Base-by-base conservation (phyloP, 2,797 vertebrate genomes). In the Mycteria americana region DNA sequence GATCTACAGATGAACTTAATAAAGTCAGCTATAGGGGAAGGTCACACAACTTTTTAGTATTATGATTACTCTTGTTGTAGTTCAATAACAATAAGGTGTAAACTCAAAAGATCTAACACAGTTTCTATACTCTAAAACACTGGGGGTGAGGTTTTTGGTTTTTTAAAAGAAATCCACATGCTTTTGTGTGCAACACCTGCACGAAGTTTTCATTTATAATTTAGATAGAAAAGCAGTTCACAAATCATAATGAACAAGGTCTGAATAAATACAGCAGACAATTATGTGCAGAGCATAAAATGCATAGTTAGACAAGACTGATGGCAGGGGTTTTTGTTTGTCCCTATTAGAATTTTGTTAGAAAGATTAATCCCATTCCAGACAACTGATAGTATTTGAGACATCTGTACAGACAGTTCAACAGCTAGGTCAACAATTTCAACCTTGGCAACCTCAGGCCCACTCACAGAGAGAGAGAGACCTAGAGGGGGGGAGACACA, bases 51-150 rank as follows among this genome's bases (percentile, higher is more conserved):
- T 13, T 41, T 30, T 70, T n/a, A 88, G 45, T 33, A 16, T 4
- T 18, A 22, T 1, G 17, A 18, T 43, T 28, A 39, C 45, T 53
- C 67, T 18, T n/a, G 50, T 43, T 91, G 78, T 73, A 80, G 90
- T 97, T 97, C 97, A 97, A 60, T 88, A 94, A 93, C 80, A 86
- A 92, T 91, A 78, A 95, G 80, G 67, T 95, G 92, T 83, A 64
- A 97, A 96, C 93, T 74, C 88, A 95, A 90, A 95, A 96, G 94
- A 90, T 81, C 94, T 80, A 95, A 95, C 97, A 93, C 93, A 97
- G 97, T 96, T 98, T 96, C 98, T 97, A 79, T 95, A 93, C 97
- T 51, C 39, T 63, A 18, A 31, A 82, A 18, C 41, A 19, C 35
- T 9, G 28, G 27, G 31, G 53, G 45, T 31, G 37, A 74, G 81